Conservation (phyloP, 1,140 invertebrate species). For the Bombus huntii region DNA sequence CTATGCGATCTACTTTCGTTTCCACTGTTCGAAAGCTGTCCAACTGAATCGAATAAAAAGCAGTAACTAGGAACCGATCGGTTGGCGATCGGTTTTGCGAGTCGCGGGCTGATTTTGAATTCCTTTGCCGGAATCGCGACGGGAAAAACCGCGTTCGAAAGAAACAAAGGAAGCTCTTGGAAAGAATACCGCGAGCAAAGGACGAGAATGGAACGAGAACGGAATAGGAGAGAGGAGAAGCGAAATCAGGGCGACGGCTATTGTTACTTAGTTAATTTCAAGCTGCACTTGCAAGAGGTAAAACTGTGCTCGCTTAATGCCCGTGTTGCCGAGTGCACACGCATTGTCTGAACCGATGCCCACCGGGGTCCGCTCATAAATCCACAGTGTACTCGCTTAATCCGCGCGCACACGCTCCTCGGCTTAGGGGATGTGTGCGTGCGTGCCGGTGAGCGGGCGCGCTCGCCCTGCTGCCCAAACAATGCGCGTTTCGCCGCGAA, state of each 20-base stretch:
- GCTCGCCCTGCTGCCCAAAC: conserved; percentile 37
- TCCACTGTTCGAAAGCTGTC: not conserved
- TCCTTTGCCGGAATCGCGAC: not conserved
- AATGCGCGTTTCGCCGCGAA: conserved; percentile 60
- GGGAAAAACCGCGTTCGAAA: conserved; percentile 20
- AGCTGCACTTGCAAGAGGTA: conserved; percentile 52
- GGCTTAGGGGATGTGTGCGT: not conserved
- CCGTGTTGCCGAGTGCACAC: conserved; percentile 42
- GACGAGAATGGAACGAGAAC: not conserved
- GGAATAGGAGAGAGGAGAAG: not conserved
- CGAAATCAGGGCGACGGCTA: conserved; percentile 40
- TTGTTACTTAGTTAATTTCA: conserved; percentile 66
- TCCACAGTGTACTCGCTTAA: conserved; percentile 56
- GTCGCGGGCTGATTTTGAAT: conserved; percentile 30
- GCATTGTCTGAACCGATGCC: conserved; percentile 62
- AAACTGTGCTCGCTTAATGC: conserved; percentile 66
- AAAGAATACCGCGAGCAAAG: conserved; percentile 1
- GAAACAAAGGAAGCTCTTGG: conserved; percentile 25
- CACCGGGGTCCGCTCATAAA: conserved; percentile 65
- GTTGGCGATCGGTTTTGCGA: not conserved
- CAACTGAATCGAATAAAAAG: not conserved
- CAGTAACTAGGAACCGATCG: not conserved
- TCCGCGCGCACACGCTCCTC: conserved; percentile 35
- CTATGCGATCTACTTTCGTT: not conserved
- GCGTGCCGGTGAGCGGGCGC: conserved; percentile 6